Conservation (phyloP, 2,888 invertebrate genomes). For the Cheilosia pagana region DNA sequence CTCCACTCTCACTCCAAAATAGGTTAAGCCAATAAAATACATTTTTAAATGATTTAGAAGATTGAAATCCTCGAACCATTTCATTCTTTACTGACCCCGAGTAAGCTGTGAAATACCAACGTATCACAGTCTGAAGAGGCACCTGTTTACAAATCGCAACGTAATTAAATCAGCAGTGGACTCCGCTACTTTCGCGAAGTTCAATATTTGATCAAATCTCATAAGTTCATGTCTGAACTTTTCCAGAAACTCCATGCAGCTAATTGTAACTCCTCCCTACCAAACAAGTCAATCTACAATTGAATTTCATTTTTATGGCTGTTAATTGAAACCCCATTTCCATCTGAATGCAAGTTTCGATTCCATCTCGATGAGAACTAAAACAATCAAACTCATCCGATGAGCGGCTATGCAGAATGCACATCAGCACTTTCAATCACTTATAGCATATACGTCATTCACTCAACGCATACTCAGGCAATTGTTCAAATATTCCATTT, state of each 20-base stretch:
- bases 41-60: too few relatives aligned
- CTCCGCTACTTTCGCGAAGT: too few relatives aligned
- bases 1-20: too few relatives aligned
- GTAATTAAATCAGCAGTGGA: too few relatives aligned
- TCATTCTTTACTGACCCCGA: too few relatives aligned
- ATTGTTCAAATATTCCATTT: constrained; percentile 8
- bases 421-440: constrained; percentile 1
- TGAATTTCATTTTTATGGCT: background rate
- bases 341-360: background rate
- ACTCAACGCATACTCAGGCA: background rate
- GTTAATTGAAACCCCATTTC: constrained; percentile 10
- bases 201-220: too few relatives aligned
- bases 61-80: too few relatives aligned
- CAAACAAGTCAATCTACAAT: background rate
- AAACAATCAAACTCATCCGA: background rate
- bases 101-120: too few relatives aligned
- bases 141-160: too few relatives aligned
- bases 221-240: too few relatives aligned
- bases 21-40: too few relatives aligned
- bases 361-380: background rate
- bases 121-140: too few relatives aligned
- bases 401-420: background rate
- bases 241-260: background rate
- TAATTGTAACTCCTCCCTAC: background rate
- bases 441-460: background rate